Percentiles rank a stretch among this genome's conserved stretches.
Evolutionary conservation across 2,113 vertebrate genomes (phyloP).

Genomic region (Phocoena sinus): DNA sequence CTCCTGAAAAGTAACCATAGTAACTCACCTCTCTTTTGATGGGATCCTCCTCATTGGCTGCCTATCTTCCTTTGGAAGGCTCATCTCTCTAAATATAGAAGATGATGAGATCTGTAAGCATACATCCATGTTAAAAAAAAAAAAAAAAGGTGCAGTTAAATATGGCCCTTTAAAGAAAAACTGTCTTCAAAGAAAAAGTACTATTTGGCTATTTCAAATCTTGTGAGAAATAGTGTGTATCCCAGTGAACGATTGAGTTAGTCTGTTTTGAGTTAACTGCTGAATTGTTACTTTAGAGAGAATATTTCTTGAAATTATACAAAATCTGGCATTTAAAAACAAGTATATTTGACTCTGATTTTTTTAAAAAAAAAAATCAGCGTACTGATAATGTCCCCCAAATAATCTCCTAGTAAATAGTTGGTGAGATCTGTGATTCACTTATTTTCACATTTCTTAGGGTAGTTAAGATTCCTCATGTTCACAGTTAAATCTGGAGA

Average conservation of each 20-base stretch:
- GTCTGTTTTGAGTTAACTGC: constrained; percentile 17
- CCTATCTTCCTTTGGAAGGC: constrained; percentile 74
- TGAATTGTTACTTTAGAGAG: constrained; percentile 33
- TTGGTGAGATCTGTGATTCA: background rate
- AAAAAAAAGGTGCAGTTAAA: constrained; percentile 57
- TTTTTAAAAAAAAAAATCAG: background rate
- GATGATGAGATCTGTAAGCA: constrained; percentile 73
- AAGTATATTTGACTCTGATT: background rate
- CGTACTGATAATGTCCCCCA: background rate
- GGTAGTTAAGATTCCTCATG: background rate
- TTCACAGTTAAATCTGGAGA: constrained; percentile 46
- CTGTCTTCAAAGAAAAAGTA: constrained; percentile 43
- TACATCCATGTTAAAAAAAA: constrained; percentile 46
- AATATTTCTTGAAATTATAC: constrained; percentile 29
- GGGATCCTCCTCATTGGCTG: constrained; percentile 70
- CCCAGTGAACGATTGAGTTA: background rate
- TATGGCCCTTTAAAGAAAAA: constrained; percentile 40
- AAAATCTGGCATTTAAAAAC: constrained; percentile 22
- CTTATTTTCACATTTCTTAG: constrained; percentile 32
- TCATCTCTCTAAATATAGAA: constrained; percentile 79
- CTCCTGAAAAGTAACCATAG: constrained; percentile 77
- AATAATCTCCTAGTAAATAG: constrained; percentile 1
- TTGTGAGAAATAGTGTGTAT: background rate
- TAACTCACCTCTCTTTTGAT: constrained; percentile 72
- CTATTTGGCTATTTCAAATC: constrained; percentile 19